These are phyloP conservation scores for Drosophila seguyi DNA, from an alignment of 1,140 invertebrate genomes.

Conservation along the genomic window DNA sequence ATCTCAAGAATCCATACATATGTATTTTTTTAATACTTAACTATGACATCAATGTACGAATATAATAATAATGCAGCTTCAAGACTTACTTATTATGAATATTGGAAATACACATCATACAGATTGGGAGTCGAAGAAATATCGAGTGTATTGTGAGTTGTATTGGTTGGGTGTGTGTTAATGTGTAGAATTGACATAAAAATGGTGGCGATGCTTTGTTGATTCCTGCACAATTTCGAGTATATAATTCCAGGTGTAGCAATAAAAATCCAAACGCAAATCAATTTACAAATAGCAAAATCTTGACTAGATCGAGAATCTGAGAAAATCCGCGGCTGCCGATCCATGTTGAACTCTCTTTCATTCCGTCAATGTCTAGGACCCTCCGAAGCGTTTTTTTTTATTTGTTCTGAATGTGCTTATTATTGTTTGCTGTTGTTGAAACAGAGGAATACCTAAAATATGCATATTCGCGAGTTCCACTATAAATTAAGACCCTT, in stretches of 20 bases:
- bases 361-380: constrained; percentile 30
- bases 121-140: constrained; percentile 60
- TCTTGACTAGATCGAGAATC: constrained; percentile 69
- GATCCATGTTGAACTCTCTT: constrained; percentile 37
- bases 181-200: constrained; percentile 65
- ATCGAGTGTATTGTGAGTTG: constrained; percentile 40
- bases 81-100: constrained; percentile 72
- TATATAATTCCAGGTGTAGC: constrained; percentile 40
- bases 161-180: constrained; percentile 3
- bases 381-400: constrained; percentile 26
- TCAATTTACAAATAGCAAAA: constrained; percentile 50
- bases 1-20: constrained; percentile 77
- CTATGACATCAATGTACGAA: constrained; percentile 78
- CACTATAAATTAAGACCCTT: constrained; percentile 51
- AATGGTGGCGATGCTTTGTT: constrained; percentile 29
- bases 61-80: constrained; percentile 70
- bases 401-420: constrained; percentile 22
- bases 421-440: constrained; percentile 16
- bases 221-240: constrained; percentile 34
- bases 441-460: constrained; percentile 32
- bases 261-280: constrained; percentile 37
- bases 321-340: constrained; percentile 27
- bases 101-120: constrained; percentile 72
- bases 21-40: constrained; percentile 74
- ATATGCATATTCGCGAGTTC: constrained; percentile 37